Evolutionary conservation across 2,113 vertebrate species (phyloP).

Genomic region (Chelonoidis abingdonii): DNA sequence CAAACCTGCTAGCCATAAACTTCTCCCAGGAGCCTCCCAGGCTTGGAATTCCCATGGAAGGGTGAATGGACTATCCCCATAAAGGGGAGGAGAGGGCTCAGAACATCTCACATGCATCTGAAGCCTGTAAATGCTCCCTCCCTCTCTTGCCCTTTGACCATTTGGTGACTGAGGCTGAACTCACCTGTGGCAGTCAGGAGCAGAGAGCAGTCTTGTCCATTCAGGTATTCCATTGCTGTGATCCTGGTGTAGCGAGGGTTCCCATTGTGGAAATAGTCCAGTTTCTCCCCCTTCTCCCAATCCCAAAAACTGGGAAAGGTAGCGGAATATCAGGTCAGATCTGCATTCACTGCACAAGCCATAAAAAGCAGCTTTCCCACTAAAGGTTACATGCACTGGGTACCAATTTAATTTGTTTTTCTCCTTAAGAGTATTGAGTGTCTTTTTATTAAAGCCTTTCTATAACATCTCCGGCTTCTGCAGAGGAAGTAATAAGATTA

Average conservation of each 20-base stretch:
- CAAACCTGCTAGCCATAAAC: neutral
- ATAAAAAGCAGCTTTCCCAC: neutral
- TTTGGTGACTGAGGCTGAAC: rapidly evolving
- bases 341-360: neutral
- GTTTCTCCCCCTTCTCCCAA: constrained; percentile 96
- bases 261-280: constrained; percentile 98
- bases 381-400: rapidly evolving
- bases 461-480: neutral
- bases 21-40: neutral
- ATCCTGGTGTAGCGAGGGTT: constrained; percentile 97
- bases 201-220: constrained; percentile 90
- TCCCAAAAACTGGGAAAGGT: constrained; percentile 90
- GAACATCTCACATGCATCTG: rapidly evolving
- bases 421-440: neutral
- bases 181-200: constrained; percentile 90
- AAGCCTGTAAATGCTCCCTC: rapidly evolving
- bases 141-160: rapidly evolving
- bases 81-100: rapidly evolving
- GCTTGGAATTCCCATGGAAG: neutral
- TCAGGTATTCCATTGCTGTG: constrained; percentile 98
- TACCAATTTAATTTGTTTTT: neutral
- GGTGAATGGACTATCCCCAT: rapidly evolving
- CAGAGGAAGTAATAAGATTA: neutral
- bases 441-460: neutral
- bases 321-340: neutral